Conservation (phyloP, 2,797 vertebrate species). For the Thalassophryne amazonica region DNA sequence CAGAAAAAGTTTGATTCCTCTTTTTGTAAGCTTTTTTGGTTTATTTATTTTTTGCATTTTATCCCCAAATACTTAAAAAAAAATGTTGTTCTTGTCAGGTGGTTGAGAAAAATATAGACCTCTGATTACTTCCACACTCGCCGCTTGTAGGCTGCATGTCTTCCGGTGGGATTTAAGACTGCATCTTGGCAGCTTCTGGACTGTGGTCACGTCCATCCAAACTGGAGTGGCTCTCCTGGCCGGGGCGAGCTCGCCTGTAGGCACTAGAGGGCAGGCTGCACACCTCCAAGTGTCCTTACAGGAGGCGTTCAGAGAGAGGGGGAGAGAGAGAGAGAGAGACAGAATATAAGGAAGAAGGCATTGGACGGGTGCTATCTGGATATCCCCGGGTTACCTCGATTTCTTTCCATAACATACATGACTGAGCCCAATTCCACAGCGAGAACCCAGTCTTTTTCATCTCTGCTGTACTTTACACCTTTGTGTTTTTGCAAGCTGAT, state of each 20-base stretch:
- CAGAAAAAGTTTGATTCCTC: conserved; percentile 79
- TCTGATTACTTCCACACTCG: conserved; percentile 72
- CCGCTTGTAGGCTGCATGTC: conserved; percentile 51
- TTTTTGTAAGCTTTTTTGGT: conserved; percentile 47
- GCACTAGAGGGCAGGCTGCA: conserved; percentile 34
- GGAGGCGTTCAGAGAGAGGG: conserved; percentile 47
- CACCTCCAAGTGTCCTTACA: conserved; percentile 55
- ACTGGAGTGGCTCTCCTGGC: conserved; percentile 24
- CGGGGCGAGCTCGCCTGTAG: conserved; percentile 6
- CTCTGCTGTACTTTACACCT: conserved; percentile 51
- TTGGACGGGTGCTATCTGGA: not conserved
- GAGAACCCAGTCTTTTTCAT: conserved; percentile 46
- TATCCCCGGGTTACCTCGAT: conserved; percentile 36
- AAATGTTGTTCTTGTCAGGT: conserved; percentile 73
- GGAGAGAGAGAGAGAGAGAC: conserved; percentile 23
- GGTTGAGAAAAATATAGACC: conserved; percentile 84
- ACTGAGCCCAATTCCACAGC: conserved; percentile 36
- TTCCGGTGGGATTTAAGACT: conserved; percentile 53
- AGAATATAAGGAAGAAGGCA: not conserved
- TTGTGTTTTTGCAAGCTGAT: not conserved
- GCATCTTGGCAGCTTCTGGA: conserved; percentile 38
- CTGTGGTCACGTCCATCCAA: conserved; percentile 47
- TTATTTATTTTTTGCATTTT: conserved; percentile 65
- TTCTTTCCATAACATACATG: conserved; percentile 22
- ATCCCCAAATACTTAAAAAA: conserved; percentile 81